Evolutionary conservation across 1,140 invertebrate species (phyloP), one percentile per base, ranked within the genome.

Genomic region (Brachionus sp.): DNA sequence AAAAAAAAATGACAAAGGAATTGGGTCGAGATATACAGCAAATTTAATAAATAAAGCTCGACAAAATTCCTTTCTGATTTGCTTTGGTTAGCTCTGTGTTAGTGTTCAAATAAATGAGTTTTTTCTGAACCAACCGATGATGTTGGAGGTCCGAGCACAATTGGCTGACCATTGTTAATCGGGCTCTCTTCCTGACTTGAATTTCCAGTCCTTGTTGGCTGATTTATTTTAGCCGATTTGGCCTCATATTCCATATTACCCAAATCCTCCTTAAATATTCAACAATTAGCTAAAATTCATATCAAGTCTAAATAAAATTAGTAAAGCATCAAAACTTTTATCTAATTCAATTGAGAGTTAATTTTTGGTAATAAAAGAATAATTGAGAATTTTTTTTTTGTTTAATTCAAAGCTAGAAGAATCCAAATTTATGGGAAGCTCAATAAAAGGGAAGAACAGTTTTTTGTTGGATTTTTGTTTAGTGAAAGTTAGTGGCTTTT

Each of bases 111-210:
- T 75, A 75, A 75, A 46, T 44, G 37, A 75, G 70, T 75, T 46
- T 44, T 75, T 75, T 75, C 70, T 46, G 70, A 75, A 75, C 70
- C 70, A 44, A 75, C 70, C 70, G 70, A 46, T 46, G 68, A 73
- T 37, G 70, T 19, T 29, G 70, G 39, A 25, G 70, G 70, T 75
- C 70, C 70, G n/a, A 75, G 70, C 16, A 46, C 39, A 46, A 75
- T 75, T 19, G 70, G 39, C 44, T 46, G 39, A 2, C 70, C 70
- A 39, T 75, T 46, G 25, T 75, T 70, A 4, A 70, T 39, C 4
- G 29, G 70, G 23, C 19, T 75, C n/a, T 75, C 42, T 23, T 75
- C 70, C 12, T 75, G n/a, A 46, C 19, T 46, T 75, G 39, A 19
- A 42, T 44, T 75, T 5, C 25, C 70, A 4, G 23, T 16, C 44